Evolutionary conservation across 2,113 vertebrate species (phyloP), one percentile per base, ranked within the genome.

Genomic region (Phoxinus phoxinus): DNA sequence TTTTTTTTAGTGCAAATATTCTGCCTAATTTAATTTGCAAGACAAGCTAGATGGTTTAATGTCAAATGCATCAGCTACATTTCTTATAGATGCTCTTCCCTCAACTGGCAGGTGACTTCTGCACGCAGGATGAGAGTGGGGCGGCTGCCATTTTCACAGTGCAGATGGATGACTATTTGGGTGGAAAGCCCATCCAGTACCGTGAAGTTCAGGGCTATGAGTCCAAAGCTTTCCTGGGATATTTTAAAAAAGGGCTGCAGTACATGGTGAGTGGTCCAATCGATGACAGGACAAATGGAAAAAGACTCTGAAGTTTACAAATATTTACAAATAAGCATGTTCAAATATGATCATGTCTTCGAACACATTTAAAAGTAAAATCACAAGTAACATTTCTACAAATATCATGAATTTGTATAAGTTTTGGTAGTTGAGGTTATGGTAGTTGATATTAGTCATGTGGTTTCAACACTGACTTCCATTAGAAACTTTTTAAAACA

Each of bases 241-340:
- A 99, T 94, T 99, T 99, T 95, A 99, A 99, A 90, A 95, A 97
- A 0, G 97, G 97, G 88, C 91, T 99, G 91, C 98, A 97, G 88
- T 99, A 99, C 94, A 98, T 98, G 97, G 98, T 99, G 85, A 85
- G 95, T 67, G 25, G n/a, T 25, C 27, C 41, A 46, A 2, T 48
- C 6, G 6, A 48, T 15, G 6, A 46, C n/a, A 30, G 74, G 27
- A 56, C 25, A 51, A 48, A 76, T 30, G 3, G 46, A 19, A 21
- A 30, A 46, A 5, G 44, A 30, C 11, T 27, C 23, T 48, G 23
- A 19, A 51, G 41, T 67, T 67, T 67, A 27, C 27, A 30, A 21
- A 19, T 19, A 32, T 19, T 75, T 7, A 75, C 72, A 48, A 75
- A 27, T 27, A 48, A 74, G 21, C 23, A 12, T 48, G 41, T 75